Percentiles rank a stretch among this genome's conserved stretches.
phyloP scores from a whole-genome alignment of 2,797 vertebrate genomes.

The Premnoplex brunnescens region DNA sequence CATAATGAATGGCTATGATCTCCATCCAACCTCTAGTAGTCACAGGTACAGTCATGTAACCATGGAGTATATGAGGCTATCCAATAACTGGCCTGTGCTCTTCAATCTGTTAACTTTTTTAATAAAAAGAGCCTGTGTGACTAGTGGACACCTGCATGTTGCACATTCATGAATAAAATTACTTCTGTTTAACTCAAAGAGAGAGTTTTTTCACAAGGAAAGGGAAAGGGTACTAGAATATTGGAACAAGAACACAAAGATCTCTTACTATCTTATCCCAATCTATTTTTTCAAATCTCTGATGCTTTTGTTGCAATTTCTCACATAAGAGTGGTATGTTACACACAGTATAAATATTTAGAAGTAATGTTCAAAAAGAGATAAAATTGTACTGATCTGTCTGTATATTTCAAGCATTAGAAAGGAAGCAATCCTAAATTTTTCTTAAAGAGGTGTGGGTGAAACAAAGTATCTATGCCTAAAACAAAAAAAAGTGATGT shows the following conservation, averaged over 20 bases:
- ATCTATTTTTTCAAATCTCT: not conserved
- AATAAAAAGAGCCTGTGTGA: rapidly evolving
- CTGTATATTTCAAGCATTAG: not conserved
- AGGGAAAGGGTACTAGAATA: not conserved
- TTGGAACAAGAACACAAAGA: rapidly evolving
- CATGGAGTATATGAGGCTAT: not conserved
- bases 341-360: not conserved
- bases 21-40: rapidly evolving
- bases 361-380: not conserved
- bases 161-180: too few species aligned
- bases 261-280: not conserved
- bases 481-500: not conserved
- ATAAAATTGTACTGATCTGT: not conserved
- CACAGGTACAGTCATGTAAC: not conserved
- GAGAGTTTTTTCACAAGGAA: not conserved
- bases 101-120: not conserved
- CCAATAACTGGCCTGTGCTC: not conserved
- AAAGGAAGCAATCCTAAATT: not conserved
- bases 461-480: not conserved
- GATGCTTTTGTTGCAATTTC: not conserved
- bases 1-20: not conserved
- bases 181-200: not conserved
- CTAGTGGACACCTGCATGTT: not conserved
- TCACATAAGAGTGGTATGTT: rapidly evolving
- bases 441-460: not conserved